These are phyloP conservation scores for Acyrthosiphon pisum DNA, from an alignment of 1,140 invertebrate genomes.

Conservation along the genomic window DNA sequence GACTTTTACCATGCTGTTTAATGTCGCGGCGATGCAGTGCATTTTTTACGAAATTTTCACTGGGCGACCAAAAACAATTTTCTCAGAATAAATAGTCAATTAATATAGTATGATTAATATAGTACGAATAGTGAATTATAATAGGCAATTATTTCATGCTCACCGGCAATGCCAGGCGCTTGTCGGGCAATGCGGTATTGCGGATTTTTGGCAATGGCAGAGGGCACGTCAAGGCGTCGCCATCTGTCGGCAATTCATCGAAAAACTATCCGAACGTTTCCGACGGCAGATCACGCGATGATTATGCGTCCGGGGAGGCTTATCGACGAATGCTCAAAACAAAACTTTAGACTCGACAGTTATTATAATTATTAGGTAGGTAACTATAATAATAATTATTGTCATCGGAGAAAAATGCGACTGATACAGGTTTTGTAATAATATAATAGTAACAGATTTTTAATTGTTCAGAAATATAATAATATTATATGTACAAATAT, in stretches of 20 bases:
- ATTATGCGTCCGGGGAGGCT: background rate
- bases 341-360: background rate
- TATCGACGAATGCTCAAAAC: background rate
- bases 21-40: no score
- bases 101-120: no score
- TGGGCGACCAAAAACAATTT: no score
- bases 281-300: background rate
- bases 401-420: background rate
- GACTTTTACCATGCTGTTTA: no score
- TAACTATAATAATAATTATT: no score
- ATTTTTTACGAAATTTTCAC: no score
- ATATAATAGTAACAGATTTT: background rate
- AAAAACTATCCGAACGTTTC: background rate
- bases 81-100: no score
- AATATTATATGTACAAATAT: background rate
- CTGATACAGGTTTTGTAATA: background rate
- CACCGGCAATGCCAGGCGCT: no score
- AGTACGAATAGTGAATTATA: no score
- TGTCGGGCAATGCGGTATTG: background rate
- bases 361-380: background rate
- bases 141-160: no score
- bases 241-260: background rate
- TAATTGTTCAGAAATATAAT: background rate
- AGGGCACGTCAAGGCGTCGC: background rate
- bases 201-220: background rate